phyloP scores from a whole-genome alignment of 2,113 vertebrate species.

The Planiliza haematocheilus region DNA sequence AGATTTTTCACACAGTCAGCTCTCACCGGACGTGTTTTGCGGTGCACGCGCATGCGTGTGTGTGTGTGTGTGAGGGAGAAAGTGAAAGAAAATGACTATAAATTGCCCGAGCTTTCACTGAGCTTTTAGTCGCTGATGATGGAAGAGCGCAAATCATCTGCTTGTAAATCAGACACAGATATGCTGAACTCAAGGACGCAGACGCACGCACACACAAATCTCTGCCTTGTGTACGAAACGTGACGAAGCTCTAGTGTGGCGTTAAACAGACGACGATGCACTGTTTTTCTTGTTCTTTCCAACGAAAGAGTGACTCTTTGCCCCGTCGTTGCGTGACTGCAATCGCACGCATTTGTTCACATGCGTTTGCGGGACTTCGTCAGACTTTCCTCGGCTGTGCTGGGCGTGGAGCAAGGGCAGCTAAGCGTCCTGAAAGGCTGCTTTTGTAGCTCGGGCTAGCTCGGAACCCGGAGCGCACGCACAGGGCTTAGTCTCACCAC shows the following conservation, averaged over 20 bases:
- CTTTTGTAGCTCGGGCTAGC: slow-evolving; percentile 74
- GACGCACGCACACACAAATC: slow-evolving; percentile 8
- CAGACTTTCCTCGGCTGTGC: slow-evolving; percentile 61
- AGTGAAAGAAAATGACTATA: slow-evolving; percentile 42
- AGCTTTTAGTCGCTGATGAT: slow-evolving; percentile 39
- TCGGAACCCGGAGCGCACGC: slow-evolving; percentile 69
- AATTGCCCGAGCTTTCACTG: slow-evolving; percentile 50
- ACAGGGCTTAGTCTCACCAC: slow-evolving; percentile 76
- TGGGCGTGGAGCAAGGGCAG: slow-evolving; percentile 61
- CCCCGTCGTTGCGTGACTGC: slow-evolving; percentile 23
- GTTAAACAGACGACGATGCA: background rate
- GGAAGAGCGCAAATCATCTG: slow-evolving; percentile 43
- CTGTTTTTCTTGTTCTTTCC: background rate
- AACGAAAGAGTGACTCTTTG: background rate
- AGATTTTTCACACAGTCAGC: slow-evolving; percentile 74
- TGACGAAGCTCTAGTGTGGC: background rate
- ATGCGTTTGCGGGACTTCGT: slow-evolving; percentile 38
- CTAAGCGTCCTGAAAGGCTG: slow-evolving; percentile 74
- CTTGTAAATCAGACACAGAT: slow-evolving; percentile 54
- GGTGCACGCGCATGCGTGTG: slow-evolving; percentile 23
- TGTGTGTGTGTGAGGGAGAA: slow-evolving; percentile 5
- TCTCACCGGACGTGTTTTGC: slow-evolving; percentile 30
- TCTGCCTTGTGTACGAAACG: background rate
- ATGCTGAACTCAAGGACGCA: slow-evolving; percentile 19
- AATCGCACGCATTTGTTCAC: slow-evolving; percentile 35